These are phyloP conservation scores for Cololabis saira DNA, from an alignment of 2,113 vertebrate genomes.

Conservation along the genomic window DNA sequence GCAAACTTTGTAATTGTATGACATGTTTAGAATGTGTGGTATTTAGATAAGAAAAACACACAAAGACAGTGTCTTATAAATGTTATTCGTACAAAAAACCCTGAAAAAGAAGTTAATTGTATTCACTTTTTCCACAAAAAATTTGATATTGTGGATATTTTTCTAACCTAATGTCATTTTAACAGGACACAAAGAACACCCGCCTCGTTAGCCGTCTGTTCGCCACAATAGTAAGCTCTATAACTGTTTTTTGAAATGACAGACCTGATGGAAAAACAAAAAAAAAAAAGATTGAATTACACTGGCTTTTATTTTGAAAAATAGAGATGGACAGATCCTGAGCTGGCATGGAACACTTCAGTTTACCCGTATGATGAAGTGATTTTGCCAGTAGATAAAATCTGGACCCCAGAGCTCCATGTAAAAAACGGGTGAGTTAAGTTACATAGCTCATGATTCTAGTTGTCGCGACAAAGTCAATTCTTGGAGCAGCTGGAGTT, in stretches of 20 bases:
- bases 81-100: too few relatives aligned
- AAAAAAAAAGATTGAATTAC: not conserved
- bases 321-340: slow-evolving; percentile 74
- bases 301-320: not conserved
- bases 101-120: too few relatives aligned
- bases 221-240: slow-evolving; percentile 64
- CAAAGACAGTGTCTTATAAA: too few relatives aligned
- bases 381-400: slow-evolving; percentile 64
- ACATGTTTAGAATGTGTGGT: too few relatives aligned
- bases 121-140: too few relatives aligned
- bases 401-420: slow-evolving; percentile 77
- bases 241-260: not conserved
- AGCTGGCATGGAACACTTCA: slow-evolving; percentile 65
- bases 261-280: not conserved
- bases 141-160: too few relatives aligned
- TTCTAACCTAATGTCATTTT: not conserved
- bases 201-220: slow-evolving; percentile 54
- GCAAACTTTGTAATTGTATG: too few relatives aligned
- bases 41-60: too few relatives aligned
- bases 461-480: too few relatives aligned
- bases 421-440: slow-evolving; percentile 77
- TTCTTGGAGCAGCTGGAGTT: not conserved
- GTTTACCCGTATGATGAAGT: slow-evolving; percentile 49
- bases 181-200: slow-evolving; percentile 74
- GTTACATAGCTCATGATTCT: not conserved